Conservation (phyloP, 1,140 invertebrate genomes). For the Neotoxoptera formosana region DNA sequence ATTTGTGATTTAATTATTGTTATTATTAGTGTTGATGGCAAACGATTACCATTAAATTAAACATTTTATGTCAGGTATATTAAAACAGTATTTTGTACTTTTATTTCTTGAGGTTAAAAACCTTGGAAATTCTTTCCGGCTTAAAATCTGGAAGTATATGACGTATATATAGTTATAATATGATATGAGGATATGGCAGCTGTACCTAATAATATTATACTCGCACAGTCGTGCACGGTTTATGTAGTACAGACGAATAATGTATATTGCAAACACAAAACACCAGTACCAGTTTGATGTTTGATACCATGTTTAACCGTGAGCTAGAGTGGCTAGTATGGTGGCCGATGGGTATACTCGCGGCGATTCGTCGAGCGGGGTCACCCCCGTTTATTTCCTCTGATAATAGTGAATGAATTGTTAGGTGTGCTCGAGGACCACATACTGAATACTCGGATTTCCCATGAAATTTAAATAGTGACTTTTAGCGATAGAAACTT, state of each 20-base stretch:
- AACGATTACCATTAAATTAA: constrained; percentile 44
- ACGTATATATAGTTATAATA: neutral
- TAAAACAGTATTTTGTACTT: constrained; percentile 32
- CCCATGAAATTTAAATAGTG: neutral
- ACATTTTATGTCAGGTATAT: neutral
- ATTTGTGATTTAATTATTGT: constrained; percentile 41
- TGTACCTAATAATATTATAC: constrained; percentile 21
- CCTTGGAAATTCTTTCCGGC: constrained; percentile 28
- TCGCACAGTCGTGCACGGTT: neutral
- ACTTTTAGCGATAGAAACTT: neutral
- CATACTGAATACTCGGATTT: neutral
- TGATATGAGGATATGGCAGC: neutral
- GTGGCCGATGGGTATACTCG: neutral
- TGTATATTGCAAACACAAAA: neutral
- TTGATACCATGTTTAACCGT: neutral
- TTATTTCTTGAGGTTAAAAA: constrained; percentile 47
- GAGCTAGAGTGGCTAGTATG: neutral
- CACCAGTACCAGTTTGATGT: neutral
- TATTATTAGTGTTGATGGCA: constrained; percentile 33
- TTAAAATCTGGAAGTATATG: constrained; percentile 19
- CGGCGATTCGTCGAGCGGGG: neutral
- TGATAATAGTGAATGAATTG: neutral
- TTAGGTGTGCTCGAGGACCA: neutral
- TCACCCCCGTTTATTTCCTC: neutral
- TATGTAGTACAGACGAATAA: neutral